Conservation (phyloP, 2,888 invertebrate species). For the Rhingia rostrata region DNA sequence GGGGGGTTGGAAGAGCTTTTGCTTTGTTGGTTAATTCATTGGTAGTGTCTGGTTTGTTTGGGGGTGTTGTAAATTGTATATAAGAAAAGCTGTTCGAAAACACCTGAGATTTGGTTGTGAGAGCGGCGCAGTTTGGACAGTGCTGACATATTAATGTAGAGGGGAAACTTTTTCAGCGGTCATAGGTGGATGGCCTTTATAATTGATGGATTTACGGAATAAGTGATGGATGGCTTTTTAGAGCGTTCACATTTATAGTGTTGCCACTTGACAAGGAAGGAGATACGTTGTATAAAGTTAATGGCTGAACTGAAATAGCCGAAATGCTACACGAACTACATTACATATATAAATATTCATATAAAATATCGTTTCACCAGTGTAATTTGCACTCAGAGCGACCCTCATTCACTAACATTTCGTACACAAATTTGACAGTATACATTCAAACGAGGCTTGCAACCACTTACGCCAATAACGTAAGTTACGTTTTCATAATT, state of each 20-base stretch:
- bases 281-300: no score
- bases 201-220: slow-evolving; percentile 47
- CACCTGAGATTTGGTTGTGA: slow-evolving; percentile 27
- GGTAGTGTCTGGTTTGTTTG: neutral
- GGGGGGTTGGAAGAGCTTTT: slow-evolving; percentile 38
- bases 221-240: slow-evolving; percentile 8
- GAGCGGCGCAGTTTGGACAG: neutral
- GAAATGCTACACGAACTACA: no score
- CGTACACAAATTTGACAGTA: no score
- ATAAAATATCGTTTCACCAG: no score
- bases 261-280: slow-evolving; percentile 33
- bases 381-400: no score
- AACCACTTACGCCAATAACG: no score
- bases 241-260: slow-evolving; percentile 42
- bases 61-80: neutral
- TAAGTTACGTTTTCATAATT: no score
- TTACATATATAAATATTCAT: no score
- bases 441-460: no score
- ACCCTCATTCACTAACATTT: no score
- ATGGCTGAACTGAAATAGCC: no score
- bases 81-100: slow-evolving; percentile 32
- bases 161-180: slow-evolving; percentile 60
- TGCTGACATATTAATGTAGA: slow-evolving; percentile 1
- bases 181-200: slow-evolving; percentile 72
- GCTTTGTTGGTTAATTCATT: neutral